These are phyloP conservation scores for Bubo bubo DNA, from an alignment of 2,113 vertebrate species.

Conservation along the genomic window DNA sequence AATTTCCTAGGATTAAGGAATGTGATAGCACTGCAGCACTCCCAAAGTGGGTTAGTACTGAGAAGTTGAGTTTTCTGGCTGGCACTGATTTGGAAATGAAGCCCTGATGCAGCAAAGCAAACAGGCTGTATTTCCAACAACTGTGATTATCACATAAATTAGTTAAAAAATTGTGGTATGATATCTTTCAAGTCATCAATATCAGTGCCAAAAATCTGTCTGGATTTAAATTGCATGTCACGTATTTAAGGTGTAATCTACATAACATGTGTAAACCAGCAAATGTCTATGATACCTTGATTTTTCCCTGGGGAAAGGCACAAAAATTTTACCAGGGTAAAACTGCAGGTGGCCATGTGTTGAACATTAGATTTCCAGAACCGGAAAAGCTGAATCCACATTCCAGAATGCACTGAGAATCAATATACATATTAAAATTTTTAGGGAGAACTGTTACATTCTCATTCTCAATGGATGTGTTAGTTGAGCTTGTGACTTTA, in stretches of 20 bases:
- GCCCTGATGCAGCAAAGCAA: not conserved
- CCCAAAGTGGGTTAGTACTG: not conserved
- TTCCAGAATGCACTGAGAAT: slow-evolving; percentile 44
- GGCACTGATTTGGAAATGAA: not conserved
- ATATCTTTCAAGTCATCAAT: not conserved
- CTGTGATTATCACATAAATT: not conserved
- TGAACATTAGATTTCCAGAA: slow-evolving; percentile 53
- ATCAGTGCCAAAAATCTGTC: not conserved
- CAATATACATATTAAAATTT: slow-evolving; percentile 36
- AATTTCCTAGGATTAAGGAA: not conserved
- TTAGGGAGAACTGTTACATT: slow-evolving; percentile 17
- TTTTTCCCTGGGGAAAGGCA: slow-evolving; percentile 10
- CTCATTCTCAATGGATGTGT: not conserved
- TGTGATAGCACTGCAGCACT: not conserved
- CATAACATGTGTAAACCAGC: not conserved
- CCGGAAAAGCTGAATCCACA: slow-evolving; percentile 2
- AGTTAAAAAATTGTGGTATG: not conserved
- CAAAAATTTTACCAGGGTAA: not conserved
- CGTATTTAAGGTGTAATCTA: not conserved
- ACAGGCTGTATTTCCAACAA: not conserved
- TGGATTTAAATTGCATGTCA: not conserved
- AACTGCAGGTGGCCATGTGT: slow-evolving; percentile 27
- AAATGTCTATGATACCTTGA: not conserved
- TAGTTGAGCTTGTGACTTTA: slow-evolving; percentile 7
- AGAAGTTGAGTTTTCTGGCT: not conserved